Percentiles rank a stretch among this genome's conserved stretches.
Conservation (phyloP, 2,113 vertebrate genomes). For the Dipodomys stephensi region DNA sequence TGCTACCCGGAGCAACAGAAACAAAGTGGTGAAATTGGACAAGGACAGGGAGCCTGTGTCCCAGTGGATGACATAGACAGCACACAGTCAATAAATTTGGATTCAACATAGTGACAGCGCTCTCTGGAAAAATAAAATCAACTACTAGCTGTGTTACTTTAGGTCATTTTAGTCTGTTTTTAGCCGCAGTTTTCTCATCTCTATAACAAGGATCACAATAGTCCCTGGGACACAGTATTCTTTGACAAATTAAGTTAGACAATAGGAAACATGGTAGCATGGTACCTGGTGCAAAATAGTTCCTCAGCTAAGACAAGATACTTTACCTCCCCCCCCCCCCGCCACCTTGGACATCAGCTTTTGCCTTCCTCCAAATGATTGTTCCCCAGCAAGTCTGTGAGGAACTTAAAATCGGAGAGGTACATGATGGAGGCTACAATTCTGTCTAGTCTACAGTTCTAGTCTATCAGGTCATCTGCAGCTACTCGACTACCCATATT, state of each 20-base stretch:
- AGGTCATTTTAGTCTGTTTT: not conserved
- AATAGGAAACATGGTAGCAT: not conserved
- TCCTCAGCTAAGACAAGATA: not conserved
- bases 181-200: not conserved
- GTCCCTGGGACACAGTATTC: not conserved
- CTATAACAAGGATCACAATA: not conserved
- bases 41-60: not conserved
- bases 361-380: not conserved
- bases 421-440: not conserved
- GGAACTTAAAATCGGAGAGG: not conserved
- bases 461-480: too few species aligned
- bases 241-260: conserved; percentile 27
- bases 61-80: not conserved
- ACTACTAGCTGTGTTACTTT: not conserved
- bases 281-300: not conserved
- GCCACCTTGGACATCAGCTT: not conserved
- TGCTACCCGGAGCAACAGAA: not conserved
- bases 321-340: not conserved
- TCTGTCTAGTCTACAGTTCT: not conserved
- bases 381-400: not conserved
- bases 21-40: not conserved
- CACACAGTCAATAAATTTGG: not conserved
- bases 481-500: not conserved
- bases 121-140: not conserved
- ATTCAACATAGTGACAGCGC: too few species aligned